Conservation (phyloP, 2,113 vertebrate genomes). For the Eolophus roseicapilla region DNA sequence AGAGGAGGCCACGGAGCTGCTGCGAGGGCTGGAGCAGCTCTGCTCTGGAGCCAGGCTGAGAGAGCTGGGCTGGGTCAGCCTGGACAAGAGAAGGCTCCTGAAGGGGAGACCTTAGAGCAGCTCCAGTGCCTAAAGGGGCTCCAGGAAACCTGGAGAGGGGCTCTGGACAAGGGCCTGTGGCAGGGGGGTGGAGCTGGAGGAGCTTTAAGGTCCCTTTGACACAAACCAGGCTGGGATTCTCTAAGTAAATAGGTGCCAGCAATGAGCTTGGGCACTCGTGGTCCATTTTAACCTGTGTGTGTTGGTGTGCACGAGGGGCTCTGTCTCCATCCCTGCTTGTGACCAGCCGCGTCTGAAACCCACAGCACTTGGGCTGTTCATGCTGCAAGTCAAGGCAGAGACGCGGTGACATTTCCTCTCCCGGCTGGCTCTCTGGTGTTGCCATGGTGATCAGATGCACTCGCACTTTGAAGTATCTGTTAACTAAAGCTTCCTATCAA, state of each 20-base stretch:
- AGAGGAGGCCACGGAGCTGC: too few relatives aligned
- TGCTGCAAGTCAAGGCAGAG: conserved; percentile 30
- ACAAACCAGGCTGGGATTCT: background rate
- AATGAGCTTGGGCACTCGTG: background rate
- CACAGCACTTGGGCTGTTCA: background rate
- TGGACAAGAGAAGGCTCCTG: too few relatives aligned
- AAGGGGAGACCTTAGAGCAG: background rate
- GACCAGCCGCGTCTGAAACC: background rate
- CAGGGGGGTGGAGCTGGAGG: background rate
- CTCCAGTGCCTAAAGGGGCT: background rate
- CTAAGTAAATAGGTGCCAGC: background rate
- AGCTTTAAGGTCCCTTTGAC: background rate
- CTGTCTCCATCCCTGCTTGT: background rate
- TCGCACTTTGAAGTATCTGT: conserved; percentile 57
- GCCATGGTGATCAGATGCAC: conserved; percentile 69
- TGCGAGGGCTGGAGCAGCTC: too few relatives aligned
- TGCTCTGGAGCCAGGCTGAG: too few relatives aligned
- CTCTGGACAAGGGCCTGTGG: background rate
- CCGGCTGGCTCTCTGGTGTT: conserved; percentile 18
- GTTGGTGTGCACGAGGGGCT: background rate
- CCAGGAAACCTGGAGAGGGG: background rate
- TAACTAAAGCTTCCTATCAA: conserved; percentile 56
- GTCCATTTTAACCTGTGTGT: too few relatives aligned
- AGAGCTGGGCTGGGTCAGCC: too few relatives aligned
- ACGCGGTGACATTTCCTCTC: conserved; percentile 37